Base-by-base conservation (phyloP, 2,888 invertebrate genomes). In the Hirtodrosophila duncani region DNA sequence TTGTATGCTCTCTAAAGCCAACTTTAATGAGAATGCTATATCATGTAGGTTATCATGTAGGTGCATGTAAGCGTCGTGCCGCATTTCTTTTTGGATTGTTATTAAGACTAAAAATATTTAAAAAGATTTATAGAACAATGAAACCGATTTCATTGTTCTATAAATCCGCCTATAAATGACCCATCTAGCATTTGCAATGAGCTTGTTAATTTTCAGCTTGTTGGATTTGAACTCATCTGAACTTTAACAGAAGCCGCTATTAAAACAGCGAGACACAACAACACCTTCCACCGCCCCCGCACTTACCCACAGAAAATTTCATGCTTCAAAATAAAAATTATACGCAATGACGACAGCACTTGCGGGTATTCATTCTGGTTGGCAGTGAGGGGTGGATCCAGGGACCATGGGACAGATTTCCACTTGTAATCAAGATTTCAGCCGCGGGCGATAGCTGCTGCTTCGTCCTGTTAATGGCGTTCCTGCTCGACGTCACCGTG, bases 221-320 rank as follows among this genome's bases (percentile, higher is more conserved):
- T 71, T 71, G 63, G 74, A 74, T 71, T 77, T 78, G 78, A 71
- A 71, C 71, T 74, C 67, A 74, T 60, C 67, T 78, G 79, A 72
- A 72, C 71, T 74, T 67, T 70, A 55, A 64, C 46, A n/a, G 52
- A 75, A 71, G 75, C 65, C 38, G 49, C 63, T 49, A 36, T 30
- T 20, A 50, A 30, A 18, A 36, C 23, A 36, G 48, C 53, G 33
- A 48, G 20, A 46, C 50, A 38, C 26, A 52, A 29, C 30, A 29
- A 27, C 9, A 37, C 18, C 34, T 30, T 17, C 13, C 21, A 17
- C 24, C 34, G n/a, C 38, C 42, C 24, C 18, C 26, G 24, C 36
- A 38, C 46, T 17, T 27, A 34, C 16, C 13, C 27, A 23, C 14
- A 30, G 29, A 18, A n/a, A n/a, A n/a, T n/a, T n/a, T n/a, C n/a